Conservation (phyloP, 2,113 vertebrate species). For the Rattus rattus region DNA sequence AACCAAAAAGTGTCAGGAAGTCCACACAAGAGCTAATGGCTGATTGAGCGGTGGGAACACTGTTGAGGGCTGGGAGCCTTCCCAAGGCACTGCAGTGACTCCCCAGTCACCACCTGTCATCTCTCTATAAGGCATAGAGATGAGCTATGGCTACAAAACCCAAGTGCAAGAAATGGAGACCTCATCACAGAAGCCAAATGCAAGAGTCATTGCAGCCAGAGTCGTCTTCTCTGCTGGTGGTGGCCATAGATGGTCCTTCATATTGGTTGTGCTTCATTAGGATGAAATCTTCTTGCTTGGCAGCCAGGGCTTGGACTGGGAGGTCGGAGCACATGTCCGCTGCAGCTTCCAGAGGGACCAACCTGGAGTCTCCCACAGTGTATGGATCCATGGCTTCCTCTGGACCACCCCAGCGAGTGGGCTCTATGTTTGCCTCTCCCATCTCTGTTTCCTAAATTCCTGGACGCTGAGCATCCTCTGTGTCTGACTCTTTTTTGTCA, state of each 20-base stretch:
- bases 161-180: not conserved
- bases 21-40: not conserved
- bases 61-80: not conserved
- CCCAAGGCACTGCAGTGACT: not conserved
- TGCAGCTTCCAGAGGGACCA: not conserved
- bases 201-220: accelerated
- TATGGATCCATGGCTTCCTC: not conserved
- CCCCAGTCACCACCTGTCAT: not conserved
- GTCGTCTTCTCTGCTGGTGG: not conserved
- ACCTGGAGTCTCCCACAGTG: not conserved
- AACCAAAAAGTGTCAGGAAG: constrained; percentile 41
- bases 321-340: not conserved
- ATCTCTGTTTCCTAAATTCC: not conserved
- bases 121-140: no score
- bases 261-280: no score
- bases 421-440: not conserved
- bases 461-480: not conserved
- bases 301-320: accelerated
- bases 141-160: not conserved
- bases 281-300: not conserved
- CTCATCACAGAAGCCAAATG: not conserved
- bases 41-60: not conserved
- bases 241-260: no score
- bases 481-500: not conserved
- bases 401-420: not conserved